Percentiles rank a stretch among this genome's conserved stretches.
Evolutionary conservation across 1,140 invertebrate species (phyloP).

Genomic region (Drosophila ananassae): DNA sequence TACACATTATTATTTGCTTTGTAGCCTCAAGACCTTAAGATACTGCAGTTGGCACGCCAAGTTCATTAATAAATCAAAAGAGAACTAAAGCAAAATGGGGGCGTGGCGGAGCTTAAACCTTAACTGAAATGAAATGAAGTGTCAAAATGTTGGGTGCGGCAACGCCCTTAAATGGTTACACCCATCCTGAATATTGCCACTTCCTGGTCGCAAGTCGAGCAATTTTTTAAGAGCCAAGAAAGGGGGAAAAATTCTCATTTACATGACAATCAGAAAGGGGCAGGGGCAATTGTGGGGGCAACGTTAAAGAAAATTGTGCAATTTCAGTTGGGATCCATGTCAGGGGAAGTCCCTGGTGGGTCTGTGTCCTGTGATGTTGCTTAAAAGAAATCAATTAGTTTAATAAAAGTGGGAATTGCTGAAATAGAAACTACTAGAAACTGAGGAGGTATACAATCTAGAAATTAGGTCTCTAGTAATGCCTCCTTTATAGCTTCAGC

Average conservation of each 20-base stretch:
- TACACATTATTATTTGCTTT: slow-evolving; percentile 18
- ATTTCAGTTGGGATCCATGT: slow-evolving; percentile 20
- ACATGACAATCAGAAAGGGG: slow-evolving; percentile 67
- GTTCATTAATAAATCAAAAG: slow-evolving; percentile 52
- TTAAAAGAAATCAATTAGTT: slow-evolving; percentile 10
- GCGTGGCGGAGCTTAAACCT: slow-evolving; percentile 24
- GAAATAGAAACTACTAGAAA: too few species aligned
- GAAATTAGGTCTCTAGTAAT: too few species aligned
- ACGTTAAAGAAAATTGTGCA: slow-evolving; percentile 12
- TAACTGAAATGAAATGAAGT: slow-evolving; percentile 71
- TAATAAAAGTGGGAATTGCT: too few species aligned
- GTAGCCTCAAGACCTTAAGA: slow-evolving; percentile 1
- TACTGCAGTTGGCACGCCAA: slow-evolving; percentile 32
- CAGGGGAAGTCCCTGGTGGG: slow-evolving; percentile 27
- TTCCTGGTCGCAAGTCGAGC: slow-evolving; percentile 57
- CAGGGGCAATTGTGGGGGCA: slow-evolving; percentile 18
- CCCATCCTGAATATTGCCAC: slow-evolving; percentile 22
- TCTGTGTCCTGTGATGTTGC: slow-evolving; percentile 33
- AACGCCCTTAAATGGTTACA: slow-evolving; percentile 25
- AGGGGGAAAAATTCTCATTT: slow-evolving; percentile 49
- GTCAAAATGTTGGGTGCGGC: slow-evolving; percentile 63
- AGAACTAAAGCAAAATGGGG: neutral
- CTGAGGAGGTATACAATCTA: too few species aligned
- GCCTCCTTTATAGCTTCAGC: neutral
- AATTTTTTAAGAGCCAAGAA: slow-evolving; percentile 63